These are phyloP conservation scores for Lacerta bilineata DNA, from an alignment of 2,797 vertebrate species.

Conservation along the genomic window DNA sequence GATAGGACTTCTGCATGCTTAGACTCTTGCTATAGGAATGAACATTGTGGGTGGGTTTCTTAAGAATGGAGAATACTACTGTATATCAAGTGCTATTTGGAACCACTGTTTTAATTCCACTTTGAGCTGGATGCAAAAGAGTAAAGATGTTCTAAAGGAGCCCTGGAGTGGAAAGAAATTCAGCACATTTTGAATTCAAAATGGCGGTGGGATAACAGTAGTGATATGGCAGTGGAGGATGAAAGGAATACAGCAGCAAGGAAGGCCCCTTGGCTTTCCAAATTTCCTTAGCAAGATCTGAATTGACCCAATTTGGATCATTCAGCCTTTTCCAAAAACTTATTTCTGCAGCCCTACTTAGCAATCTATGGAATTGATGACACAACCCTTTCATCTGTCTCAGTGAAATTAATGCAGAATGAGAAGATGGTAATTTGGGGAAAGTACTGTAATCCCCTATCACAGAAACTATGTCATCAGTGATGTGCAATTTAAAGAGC, in stretches of 20 bases:
- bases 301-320: not conserved
- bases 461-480: not conserved
- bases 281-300: not conserved
- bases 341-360: not conserved
- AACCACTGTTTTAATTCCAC: too few relatives aligned
- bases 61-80: too few relatives aligned
- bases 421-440: not conserved
- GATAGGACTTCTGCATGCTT: not conserved
- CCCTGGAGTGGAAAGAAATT: not conserved
- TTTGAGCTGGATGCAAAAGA: too few relatives aligned
- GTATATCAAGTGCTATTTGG: too few relatives aligned
- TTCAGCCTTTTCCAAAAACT: not conserved
- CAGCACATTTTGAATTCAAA: not conserved
- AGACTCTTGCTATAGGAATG: too few relatives aligned
- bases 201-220: too few relatives aligned
- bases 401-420: not conserved
- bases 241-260: not conserved
- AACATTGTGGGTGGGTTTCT: too few relatives aligned
- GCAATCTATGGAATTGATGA: not conserved
- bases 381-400: too few relatives aligned
- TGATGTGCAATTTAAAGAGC: not conserved
- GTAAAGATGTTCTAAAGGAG: too few relatives aligned
- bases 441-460: not conserved
- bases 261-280: not conserved
- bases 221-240: not conserved